These are phyloP conservation scores for Amazona guildingii DNA, from an alignment of 2,113 vertebrate species.

Conservation along the genomic window DNA sequence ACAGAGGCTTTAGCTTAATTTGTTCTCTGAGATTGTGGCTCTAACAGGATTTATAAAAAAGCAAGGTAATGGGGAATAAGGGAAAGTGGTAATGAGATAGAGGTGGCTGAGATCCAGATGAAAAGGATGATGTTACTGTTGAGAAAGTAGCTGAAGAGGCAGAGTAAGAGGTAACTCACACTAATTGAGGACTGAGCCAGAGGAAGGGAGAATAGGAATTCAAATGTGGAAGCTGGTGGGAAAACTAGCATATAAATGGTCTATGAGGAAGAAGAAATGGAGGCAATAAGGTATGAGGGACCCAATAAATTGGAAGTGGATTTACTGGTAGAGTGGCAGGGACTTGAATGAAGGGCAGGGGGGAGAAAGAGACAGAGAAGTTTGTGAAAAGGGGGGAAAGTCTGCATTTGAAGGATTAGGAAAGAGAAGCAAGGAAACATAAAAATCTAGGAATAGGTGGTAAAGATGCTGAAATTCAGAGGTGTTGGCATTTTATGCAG, in stretches of 20 bases:
- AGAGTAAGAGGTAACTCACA: neutral
- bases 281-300: neutral
- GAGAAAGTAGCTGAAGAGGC: neutral
- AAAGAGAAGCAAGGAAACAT: neutral
- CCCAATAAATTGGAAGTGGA: accelerated
- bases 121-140: neutral
- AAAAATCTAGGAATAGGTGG: neutral
- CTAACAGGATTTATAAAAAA: neutral
- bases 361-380: neutral
- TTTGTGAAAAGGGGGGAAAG: neutral
- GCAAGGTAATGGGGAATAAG: neutral
- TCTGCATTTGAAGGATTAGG: neutral
- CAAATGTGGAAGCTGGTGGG: neutral
- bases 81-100: accelerated
- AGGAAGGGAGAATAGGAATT: neutral
- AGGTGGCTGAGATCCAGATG: neutral
- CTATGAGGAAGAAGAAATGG: neutral
- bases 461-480: neutral
- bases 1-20: neutral
- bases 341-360: neutral
- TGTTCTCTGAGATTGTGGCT: neutral
- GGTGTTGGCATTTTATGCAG: neutral
- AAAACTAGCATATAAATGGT: neutral
- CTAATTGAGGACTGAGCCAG: neutral
- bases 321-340: neutral